Evolutionary conservation across 1,140 invertebrate genomes (phyloP), one percentile per base, ranked within the genome.

Genomic region (Papilio machaon): DNA sequence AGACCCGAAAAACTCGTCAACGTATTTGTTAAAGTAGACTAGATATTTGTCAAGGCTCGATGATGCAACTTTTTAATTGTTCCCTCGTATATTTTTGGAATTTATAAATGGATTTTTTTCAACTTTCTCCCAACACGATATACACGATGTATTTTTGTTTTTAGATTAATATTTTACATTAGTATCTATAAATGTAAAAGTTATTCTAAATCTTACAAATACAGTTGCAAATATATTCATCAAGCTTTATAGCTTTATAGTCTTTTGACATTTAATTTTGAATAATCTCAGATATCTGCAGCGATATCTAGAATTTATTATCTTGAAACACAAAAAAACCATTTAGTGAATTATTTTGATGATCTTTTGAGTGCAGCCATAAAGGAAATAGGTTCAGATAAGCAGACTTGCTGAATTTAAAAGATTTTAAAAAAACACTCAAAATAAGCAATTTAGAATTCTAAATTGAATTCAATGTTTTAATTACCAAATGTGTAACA

Each of bases 21-120:
- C 87, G 87, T 92, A 91, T 93, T 93, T 92, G 91, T 92, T 88
- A 92, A 89, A 88, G 85, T 86, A 83, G 89, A 90, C 89, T 86
- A 91, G 89, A 89, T 93, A 94, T 94, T 94, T 92, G 91, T 94
- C 91, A 92, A 84, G 83, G 81, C 85, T 79, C 85, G 86, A 90
- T 87, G 87, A 82, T 82, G 84, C 83, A 92, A 94, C 90, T 92
- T 92, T 84, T 89, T 92, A 91, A 92, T 92, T 93, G 92, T 89
- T 86, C 89, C 82, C 87, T 84, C 82, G 87, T 76, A 85, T 80
- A 67, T 67, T 67, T 67, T 67, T 35, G 7, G 38, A 43, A 2
- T 43, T 43, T 19, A 7, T 19, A 8, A 64, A 6, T 73, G 76
- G 79, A 81, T 60, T 77, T 75, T 76, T 76, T 60, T 35, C 23